Conservation (phyloP, 2,888 invertebrate species). For the Bugulina stolonifera region DNA sequence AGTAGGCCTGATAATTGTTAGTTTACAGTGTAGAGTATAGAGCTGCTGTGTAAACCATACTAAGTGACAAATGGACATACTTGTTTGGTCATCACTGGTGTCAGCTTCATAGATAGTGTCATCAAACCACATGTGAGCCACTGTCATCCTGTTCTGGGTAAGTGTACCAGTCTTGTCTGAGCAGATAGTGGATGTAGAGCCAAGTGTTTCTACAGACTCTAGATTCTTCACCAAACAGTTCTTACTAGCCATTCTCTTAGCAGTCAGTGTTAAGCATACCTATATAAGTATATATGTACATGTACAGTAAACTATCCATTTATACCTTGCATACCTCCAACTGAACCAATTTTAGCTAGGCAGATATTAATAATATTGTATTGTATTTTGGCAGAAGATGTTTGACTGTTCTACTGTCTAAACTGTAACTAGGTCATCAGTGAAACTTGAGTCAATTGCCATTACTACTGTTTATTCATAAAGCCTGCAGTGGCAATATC, state of each 20-base stretch:
- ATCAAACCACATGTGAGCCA: conserved; percentile 31
- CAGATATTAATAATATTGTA: too few relatives aligned
- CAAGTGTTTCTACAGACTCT: conserved; percentile 30
- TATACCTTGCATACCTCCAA: too few relatives aligned
- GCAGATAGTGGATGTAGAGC: conserved; percentile 30
- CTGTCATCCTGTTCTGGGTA: conserved; percentile 32
- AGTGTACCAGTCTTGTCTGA: conserved; percentile 32
- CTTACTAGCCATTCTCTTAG: conserved; percentile 29
- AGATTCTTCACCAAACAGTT: conserved; percentile 29
- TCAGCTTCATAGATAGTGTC: conserved; percentile 29
- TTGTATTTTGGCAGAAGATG: too few relatives aligned
- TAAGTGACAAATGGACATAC: conserved; percentile 13
- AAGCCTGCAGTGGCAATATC: background rate
- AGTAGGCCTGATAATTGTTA: too few relatives aligned
- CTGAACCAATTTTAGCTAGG: too few relatives aligned
- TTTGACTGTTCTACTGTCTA: too few relatives aligned
- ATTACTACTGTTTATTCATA: background rate
- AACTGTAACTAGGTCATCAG: background rate
- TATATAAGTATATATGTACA: too few relatives aligned
- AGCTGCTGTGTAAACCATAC: too few relatives aligned
- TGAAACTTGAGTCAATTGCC: background rate
- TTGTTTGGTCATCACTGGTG: conserved; percentile 28
- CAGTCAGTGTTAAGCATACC: conserved; percentile 29
- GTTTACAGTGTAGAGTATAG: too few relatives aligned
- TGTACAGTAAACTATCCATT: too few relatives aligned